Percentiles rank a stretch among this genome's conserved stretches.
Conservation (phyloP, 2,888 invertebrate species). For the Hymenopus coronatus region DNA sequence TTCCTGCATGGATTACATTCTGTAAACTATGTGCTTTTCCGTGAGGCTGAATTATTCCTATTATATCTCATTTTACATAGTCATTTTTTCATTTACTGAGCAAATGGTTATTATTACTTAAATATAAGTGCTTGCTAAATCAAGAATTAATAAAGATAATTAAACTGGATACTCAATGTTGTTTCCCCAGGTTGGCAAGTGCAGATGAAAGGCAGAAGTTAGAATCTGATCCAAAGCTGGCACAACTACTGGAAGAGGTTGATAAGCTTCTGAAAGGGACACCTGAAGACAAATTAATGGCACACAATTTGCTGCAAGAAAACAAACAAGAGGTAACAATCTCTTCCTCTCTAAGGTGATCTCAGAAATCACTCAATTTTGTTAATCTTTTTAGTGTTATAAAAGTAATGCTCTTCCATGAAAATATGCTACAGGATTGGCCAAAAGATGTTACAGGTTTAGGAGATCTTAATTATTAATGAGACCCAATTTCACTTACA, state of each 20-base stretch:
- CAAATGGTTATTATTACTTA: too few relatives aligned
- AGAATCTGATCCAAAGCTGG: conserved; percentile 17
- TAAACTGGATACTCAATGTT: background rate
- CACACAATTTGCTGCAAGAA: conserved; percentile 42
- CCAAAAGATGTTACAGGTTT: too few relatives aligned
- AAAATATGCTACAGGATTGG: background rate
- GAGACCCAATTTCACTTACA: too few relatives aligned
- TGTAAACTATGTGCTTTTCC: too few relatives aligned
- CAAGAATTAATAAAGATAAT: too few relatives aligned
- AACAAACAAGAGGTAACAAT: conserved; percentile 41
- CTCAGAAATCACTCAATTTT: background rate
- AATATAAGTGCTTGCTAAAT: too few relatives aligned
- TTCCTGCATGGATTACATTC: too few relatives aligned
- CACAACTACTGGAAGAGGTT: conserved; percentile 38
- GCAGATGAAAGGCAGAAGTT: background rate
- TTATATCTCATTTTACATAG: too few relatives aligned
- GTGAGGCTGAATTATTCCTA: too few relatives aligned
- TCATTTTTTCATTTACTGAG: too few relatives aligned
- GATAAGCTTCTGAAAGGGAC: conserved; percentile 45
- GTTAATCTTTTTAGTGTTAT: background rate
- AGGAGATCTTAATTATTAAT: too few relatives aligned
- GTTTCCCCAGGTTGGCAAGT: background rate
- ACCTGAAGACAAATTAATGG: conserved; percentile 42
- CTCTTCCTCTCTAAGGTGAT: background rate
- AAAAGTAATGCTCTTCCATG: too few relatives aligned